Base-by-base conservation (phyloP, 2,888 invertebrate genomes). In the Drosophila prolongata region DNA sequence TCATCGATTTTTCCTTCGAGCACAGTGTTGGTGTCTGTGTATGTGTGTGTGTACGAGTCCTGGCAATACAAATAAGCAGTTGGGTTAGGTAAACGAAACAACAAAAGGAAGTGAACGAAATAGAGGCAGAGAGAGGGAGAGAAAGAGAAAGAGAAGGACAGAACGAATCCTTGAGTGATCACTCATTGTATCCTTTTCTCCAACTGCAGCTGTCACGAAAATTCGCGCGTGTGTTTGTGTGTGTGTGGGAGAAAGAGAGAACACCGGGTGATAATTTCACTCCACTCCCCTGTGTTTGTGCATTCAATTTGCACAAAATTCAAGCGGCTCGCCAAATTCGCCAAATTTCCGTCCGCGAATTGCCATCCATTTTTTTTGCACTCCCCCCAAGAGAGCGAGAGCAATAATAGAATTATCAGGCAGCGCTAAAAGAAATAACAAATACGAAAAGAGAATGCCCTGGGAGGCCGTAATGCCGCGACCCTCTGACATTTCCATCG, bases 331-430 rank as follows among this genome's bases (percentile, higher is more conserved):
- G 62, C 68, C 19, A 52, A 68, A 71, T 65, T 76, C 50, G 67
- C 79, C 76, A 71, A 78, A 75, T 72, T 60, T 68, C 87, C 82
- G 79, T 83, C 84, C 84, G 73, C 72, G 54, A 84, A 70, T 56
- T 83, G 78, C 87, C 83, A 87, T 84, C 88, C 88, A 88, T 56
- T 56, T 35, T 30, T 56, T 65, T 57, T 60, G 65, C 80, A 49
- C 52, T 75, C 64, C 66, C 56, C 38, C 61, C 59, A 49, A 40
- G 60, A 58, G 75, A 19, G 55, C 65, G 70, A 62, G 67, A 74
- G 76, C 81, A 82, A 73, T 87, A 87, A 87, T 81, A 87, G 85
- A 87, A 87, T 81, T 78, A 85, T 60, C 77, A 73, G 76, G 53
- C 30, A 60, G 56, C 16, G 53, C 16, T 0, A 16, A 8, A 56